phyloP scores from a whole-genome alignment of 2,113 vertebrate genomes.

The Tragelaphus scriptus region DNA sequence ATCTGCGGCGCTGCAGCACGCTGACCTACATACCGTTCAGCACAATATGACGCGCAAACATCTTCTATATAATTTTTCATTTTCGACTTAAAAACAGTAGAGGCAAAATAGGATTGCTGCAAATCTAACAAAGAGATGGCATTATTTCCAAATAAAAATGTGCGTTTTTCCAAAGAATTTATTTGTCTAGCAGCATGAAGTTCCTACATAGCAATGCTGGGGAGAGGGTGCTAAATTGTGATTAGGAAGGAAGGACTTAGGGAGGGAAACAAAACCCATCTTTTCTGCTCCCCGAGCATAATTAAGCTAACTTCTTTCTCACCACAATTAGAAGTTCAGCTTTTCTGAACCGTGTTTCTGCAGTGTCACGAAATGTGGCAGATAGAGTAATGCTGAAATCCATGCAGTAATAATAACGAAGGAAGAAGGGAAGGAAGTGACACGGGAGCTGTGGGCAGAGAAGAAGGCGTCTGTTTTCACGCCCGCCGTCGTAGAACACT shows the following conservation, averaged over 20 bases:
- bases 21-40: slow-evolving; percentile 99
- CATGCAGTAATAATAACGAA: slow-evolving; percentile 74
- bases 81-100: slow-evolving; percentile 98
- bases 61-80: slow-evolving; percentile 96
- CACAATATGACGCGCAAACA: slow-evolving; percentile 99
- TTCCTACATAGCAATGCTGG: slow-evolving; percentile 90
- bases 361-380: slow-evolving; percentile 77
- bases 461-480: slow-evolving; percentile 74
- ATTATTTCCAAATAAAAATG: slow-evolving; percentile 97
- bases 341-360: slow-evolving; percentile 73
- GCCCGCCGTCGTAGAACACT: slow-evolving; percentile 73
- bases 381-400: slow-evolving; percentile 79
- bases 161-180: slow-evolving; percentile 92
- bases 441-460: slow-evolving; percentile 64
- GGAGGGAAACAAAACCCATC: slow-evolving; percentile 81
- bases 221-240: slow-evolving; percentile 87
- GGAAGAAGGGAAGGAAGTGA: slow-evolving; percentile 71
- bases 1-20: slow-evolving; percentile 98
- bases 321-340: slow-evolving; percentile 86
- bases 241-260: slow-evolving; percentile 83
- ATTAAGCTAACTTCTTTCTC: slow-evolving; percentile 84
- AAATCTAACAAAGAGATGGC: slow-evolving; percentile 98
- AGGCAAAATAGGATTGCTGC: slow-evolving; percentile 97
- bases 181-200: slow-evolving; percentile 94
- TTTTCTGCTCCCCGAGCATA: slow-evolving; percentile 78